A percentile compares a stretch with the other conserved stretches of the same genome.
phyloP scores from a whole-genome alignment of 2,888 invertebrate species.

The Rhingia rostrata region DNA sequence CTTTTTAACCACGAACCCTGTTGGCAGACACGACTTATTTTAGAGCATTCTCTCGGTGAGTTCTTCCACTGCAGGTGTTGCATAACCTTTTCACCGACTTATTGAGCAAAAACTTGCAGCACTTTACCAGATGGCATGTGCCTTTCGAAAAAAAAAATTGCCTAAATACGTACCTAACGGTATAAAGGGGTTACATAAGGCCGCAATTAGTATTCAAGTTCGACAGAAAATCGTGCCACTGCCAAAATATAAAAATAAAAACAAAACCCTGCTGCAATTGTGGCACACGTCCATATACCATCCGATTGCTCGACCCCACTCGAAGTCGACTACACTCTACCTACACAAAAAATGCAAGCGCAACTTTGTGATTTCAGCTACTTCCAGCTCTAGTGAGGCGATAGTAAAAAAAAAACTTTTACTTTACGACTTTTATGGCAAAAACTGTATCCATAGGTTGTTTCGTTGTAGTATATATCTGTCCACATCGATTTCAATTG shows the following conservation, averaged over 20 bases:
- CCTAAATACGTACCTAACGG: slow-evolving; percentile 24
- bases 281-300: slow-evolving; percentile 21
- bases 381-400: not conserved
- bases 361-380: not conserved
- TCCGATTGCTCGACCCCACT: slow-evolving; percentile 1
- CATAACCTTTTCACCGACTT: slow-evolving; percentile 6
- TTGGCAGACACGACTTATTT: no score
- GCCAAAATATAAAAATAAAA: slow-evolving; percentile 39
- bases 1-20: no score
- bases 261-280: slow-evolving; percentile 24
- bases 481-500: slow-evolving; percentile 18
- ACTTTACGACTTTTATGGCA: slow-evolving; percentile 38
- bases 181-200: slow-evolving; percentile 46
- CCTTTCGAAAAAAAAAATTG: slow-evolving; percentile 36
- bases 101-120: slow-evolving; percentile 26
- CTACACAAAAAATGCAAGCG: slow-evolving; percentile 3
- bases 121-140: slow-evolving; percentile 16
- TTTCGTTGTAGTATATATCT: not conserved
- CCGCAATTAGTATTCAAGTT: slow-evolving; percentile 63
- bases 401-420: slow-evolving; percentile 49
- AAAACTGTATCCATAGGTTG: slow-evolving; percentile 6
- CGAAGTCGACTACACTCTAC: not conserved
- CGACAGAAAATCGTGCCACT: slow-evolving; percentile 59
- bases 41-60: not conserved
- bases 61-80: slow-evolving; percentile 9